Evolutionary conservation across 2,797 vertebrate species (phyloP).

Genomic region (Loris lydekkerianus): DNA sequence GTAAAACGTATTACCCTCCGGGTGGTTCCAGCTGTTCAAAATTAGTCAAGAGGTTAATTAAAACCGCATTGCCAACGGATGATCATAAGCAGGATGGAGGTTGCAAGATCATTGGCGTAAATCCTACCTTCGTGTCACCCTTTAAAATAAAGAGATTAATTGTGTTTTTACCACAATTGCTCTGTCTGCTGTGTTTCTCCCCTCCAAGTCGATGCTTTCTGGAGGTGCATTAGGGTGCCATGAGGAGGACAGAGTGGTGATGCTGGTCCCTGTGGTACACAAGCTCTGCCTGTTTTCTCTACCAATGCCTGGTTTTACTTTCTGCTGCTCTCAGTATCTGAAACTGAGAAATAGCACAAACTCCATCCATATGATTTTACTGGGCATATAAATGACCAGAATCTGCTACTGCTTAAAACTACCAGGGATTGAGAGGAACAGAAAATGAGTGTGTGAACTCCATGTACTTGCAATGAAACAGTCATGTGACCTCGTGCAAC

Average conservation of each 20-base stretch:
- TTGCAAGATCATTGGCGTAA: not conserved
- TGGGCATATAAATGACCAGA: not conserved
- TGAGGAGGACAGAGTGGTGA: not conserved
- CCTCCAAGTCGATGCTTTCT: not conserved
- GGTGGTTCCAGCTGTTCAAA: not conserved
- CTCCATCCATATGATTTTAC: not conserved
- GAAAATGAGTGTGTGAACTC: not conserved
- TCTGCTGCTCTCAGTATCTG: not conserved
- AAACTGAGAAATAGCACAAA: conserved; percentile 20
- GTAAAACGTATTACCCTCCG: not conserved
- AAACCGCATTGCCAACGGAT: not conserved
- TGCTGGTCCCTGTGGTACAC: fast-evolving
- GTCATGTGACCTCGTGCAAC: not conserved
- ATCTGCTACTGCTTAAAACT: not conserved
- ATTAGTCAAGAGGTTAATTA: not conserved
- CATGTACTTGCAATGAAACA: not conserved
- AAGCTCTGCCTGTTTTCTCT: not conserved
- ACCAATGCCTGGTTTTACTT: not conserved
- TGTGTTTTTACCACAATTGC: too few species aligned
- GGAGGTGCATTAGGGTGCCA: not conserved
- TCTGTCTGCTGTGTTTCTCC: not conserved
- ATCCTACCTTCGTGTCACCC: not conserved
- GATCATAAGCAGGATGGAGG: not conserved
- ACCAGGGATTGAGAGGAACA: not conserved
- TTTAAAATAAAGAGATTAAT: not conserved